Evolutionary conservation across 2,797 vertebrate genomes (phyloP).

Genomic region (Sebastes steindachneri): DNA sequence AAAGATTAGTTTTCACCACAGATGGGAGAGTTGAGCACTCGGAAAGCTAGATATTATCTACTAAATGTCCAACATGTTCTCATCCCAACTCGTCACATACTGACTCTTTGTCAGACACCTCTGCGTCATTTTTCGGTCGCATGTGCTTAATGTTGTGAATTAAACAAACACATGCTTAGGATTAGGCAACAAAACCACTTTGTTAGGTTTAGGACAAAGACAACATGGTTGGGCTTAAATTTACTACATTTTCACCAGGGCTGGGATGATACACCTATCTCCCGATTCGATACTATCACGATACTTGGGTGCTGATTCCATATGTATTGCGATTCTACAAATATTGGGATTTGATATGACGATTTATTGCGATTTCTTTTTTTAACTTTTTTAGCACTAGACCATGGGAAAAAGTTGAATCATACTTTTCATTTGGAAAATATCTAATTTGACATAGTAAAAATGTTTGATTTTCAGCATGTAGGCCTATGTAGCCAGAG

Average conservation of each 20-base stretch:
- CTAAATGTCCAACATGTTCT: not conserved
- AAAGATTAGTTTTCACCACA: constrained; percentile 22
- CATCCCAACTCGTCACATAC: not conserved
- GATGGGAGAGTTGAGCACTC: constrained; percentile 27
- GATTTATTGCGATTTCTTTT: too few relatives aligned
- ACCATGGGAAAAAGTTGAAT: too few relatives aligned
- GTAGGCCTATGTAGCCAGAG: not conserved
- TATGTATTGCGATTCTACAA: too few relatives aligned
- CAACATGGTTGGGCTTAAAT: not conserved
- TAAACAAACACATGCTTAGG: not conserved
- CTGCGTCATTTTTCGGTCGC: too few relatives aligned
- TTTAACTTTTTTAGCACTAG: not conserved
- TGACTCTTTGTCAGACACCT: not conserved
- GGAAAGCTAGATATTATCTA: not conserved
- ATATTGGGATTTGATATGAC: accelerated
- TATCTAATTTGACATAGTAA: not conserved
- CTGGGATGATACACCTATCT: not conserved
- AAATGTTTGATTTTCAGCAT: not conserved
- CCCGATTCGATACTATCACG: not conserved
- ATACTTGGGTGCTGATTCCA: too few relatives aligned
- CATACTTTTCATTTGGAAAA: too few relatives aligned
- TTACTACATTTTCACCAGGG: not conserved
- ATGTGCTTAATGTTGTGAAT: not conserved
- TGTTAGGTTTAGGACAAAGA: not conserved
- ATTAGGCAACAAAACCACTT: not conserved